Conservation (phyloP, 2,888 invertebrate genomes). For the Trissonchulus sp. region DNA sequence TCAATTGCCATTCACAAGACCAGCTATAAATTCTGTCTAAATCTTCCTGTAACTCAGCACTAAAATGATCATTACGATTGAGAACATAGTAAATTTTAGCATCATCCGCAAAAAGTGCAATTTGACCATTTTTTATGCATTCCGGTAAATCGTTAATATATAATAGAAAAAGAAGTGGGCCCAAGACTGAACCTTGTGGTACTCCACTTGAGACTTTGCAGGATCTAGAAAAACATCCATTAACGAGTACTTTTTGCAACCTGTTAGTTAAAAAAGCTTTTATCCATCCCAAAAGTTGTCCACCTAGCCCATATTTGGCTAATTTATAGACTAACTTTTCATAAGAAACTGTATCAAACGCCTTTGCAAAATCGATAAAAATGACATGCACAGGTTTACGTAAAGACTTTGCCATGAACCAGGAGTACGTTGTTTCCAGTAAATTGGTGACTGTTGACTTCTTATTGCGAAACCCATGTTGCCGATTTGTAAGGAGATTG, state of each 20-base stretch:
- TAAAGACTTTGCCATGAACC: not conserved
- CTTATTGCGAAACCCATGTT: not conserved
- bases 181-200: conserved; percentile 25
- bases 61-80: not conserved
- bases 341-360: conserved; percentile 17
- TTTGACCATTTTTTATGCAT: conserved; percentile 5
- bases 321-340: conserved; percentile 6
- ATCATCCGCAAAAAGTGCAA: conserved; percentile 20
- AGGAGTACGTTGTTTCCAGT: not conserved
- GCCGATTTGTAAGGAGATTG: not conserved
- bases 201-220: conserved; percentile 16
- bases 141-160: conserved; percentile 21
- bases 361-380: conserved; percentile 11
- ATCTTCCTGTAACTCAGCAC: conserved; percentile 4
- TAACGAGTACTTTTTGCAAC: not conserved
- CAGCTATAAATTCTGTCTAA: conserved; percentile 7
- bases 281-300: conserved; percentile 14
- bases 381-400: not conserved
- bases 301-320: not conserved
- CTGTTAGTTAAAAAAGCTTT: conserved; percentile 14
- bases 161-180: conserved; percentile 19
- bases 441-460: not conserved
- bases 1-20: not conserved
- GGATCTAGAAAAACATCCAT: not conserved
- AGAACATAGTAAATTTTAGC: conserved; percentile 8